Conservation (phyloP, 2,113 vertebrate species). For the Thunnus maccoyii region DNA sequence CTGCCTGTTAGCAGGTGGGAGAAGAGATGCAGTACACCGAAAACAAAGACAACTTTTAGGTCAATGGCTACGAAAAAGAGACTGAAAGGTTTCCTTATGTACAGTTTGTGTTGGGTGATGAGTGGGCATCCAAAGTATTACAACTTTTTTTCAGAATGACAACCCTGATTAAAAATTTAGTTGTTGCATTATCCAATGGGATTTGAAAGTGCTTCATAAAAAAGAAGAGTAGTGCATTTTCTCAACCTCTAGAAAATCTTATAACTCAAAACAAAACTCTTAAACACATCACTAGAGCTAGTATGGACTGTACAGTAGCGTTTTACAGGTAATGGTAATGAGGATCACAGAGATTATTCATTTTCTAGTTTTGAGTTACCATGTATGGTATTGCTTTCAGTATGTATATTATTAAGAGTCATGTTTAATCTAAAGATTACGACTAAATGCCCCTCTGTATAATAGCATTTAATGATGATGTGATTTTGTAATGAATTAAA, state of each 20-base stretch:
- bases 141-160: neutral
- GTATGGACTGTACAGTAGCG: no score
- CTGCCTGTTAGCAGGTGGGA: slow-evolving; percentile 62
- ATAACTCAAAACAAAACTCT: no score
- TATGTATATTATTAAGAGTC: neutral
- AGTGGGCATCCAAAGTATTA: neutral
- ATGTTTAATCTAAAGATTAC: neutral
- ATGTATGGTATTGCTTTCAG: no score
- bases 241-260: neutral
- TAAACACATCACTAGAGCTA: no score
- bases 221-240: neutral
- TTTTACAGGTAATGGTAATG: no score
- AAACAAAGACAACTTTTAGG: slow-evolving; percentile 46
- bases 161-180: neutral
- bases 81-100: slow-evolving; percentile 7
- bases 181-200: neutral
- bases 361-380: no score
- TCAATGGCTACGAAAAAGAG: slow-evolving; percentile 19
- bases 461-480: neutral
- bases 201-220: neutral
- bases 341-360: no score
- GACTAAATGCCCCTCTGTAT: neutral
- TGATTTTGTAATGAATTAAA: neutral
- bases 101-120: neutral
- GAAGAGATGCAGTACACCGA: slow-evolving; percentile 21